Evolutionary conservation across 1,140 invertebrate genomes (phyloP).

Genomic region (Eriosoma lanigerum): DNA sequence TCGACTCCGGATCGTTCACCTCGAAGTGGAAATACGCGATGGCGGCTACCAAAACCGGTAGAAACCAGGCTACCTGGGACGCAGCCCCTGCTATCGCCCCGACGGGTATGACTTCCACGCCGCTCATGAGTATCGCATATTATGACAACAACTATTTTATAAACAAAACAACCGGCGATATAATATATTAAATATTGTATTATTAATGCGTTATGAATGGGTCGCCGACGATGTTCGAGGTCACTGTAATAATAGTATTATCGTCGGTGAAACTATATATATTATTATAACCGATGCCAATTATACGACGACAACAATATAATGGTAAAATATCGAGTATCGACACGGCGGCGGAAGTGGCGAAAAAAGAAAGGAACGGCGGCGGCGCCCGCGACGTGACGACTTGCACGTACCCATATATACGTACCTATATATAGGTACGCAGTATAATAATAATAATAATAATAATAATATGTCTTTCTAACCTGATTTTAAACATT

Average conservation of each 20-base stretch:
- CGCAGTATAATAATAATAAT: too few species aligned
- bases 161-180: background rate
- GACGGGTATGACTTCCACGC: constrained; percentile 63
- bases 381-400: constrained; percentile 43
- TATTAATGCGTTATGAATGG: too few species aligned
- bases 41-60: constrained; percentile 75
- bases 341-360: constrained; percentile 1
- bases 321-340: too few species aligned
- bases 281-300: background rate
- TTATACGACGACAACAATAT: background rate
- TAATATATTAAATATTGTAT: too few species aligned
- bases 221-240: background rate
- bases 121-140: constrained; percentile 56
- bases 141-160: background rate
- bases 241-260: background rate
- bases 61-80: constrained; percentile 71
- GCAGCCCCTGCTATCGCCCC: constrained; percentile 61
- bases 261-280: constrained; percentile 30
- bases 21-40: constrained; percentile 82
- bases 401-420: background rate
- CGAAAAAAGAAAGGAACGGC: constrained; percentile 39
- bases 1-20: constrained; percentile 73
- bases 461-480: background rate
- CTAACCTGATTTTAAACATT: constrained; percentile 26
- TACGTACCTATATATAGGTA: too few species aligned